These are phyloP conservation scores for Phyllopteryx taeniolatus DNA, from an alignment of 2,113 vertebrate species.

Conservation along the genomic window DNA sequence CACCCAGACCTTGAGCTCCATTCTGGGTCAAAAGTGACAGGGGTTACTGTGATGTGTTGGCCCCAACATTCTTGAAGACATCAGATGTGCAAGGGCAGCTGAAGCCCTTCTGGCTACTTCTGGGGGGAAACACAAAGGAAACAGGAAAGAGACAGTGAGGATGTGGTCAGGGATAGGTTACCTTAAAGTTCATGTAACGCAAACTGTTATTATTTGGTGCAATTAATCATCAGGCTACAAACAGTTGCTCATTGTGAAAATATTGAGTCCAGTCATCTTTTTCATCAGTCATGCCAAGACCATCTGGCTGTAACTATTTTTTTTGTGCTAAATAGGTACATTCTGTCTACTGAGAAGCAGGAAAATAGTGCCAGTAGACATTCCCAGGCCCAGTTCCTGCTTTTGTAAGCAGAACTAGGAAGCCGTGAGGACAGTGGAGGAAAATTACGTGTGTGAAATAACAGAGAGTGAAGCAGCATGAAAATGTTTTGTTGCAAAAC, in stretches of 20 bases:
- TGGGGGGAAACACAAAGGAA: conserved; percentile 43
- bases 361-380: conserved; percentile 50
- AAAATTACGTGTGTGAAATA: conserved; percentile 22
- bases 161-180: conserved; percentile 38
- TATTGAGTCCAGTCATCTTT: conserved; percentile 19
- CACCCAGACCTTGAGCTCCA: conserved; percentile 99
- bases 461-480: conserved; percentile 19
- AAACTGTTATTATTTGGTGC: conserved; percentile 4
- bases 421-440: conserved; percentile 27
- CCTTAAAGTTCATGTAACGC: neutral
- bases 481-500: conserved; percentile 10
- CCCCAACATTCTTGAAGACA: conserved; percentile 62
- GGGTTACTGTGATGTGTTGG: conserved; percentile 36
- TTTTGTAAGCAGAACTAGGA: conserved; percentile 52
- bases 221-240: conserved; percentile 7
- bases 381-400: conserved; percentile 57
- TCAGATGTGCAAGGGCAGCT: conserved; percentile 36
- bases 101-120: conserved; percentile 36
- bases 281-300: conserved; percentile 36
- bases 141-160: conserved; percentile 56
- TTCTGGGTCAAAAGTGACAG: conserved; percentile 72
- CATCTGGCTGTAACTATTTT: conserved; percentile 56
- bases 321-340: conserved; percentile 63
- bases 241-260: conserved; percentile 22
- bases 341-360: conserved; percentile 49